Conservation (phyloP, 2,888 invertebrate species). For the Drosophila emarginata region DNA sequence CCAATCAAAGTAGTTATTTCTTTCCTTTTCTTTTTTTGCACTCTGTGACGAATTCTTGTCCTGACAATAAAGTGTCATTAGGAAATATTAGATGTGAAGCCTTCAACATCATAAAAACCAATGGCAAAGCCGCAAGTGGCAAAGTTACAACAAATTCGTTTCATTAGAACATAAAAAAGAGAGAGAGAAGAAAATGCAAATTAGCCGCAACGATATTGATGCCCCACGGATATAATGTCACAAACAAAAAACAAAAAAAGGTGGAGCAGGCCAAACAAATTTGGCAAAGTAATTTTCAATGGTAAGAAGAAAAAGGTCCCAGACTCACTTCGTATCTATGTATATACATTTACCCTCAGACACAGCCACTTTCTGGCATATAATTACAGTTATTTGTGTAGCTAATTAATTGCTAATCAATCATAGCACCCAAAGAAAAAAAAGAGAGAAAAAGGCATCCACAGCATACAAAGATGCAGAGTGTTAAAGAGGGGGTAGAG, state of each 20-base stretch:
- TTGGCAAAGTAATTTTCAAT: slow-evolving; percentile 64
- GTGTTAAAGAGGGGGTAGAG: not conserved
- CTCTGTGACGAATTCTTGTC: slow-evolving; percentile 72
- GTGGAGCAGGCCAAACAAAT: slow-evolving; percentile 45
- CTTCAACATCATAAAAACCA: slow-evolving; percentile 61
- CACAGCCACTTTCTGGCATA: slow-evolving; percentile 60
- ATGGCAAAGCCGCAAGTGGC: slow-evolving; percentile 57
- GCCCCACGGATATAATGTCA: slow-evolving; percentile 8
- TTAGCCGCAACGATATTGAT: slow-evolving; percentile 55
- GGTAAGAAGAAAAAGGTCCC: slow-evolving; percentile 32
- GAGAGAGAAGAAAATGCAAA: slow-evolving; percentile 69
- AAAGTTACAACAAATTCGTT: slow-evolving; percentile 72
- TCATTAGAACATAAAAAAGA: slow-evolving; percentile 71
- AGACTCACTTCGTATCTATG: slow-evolving; percentile 49
- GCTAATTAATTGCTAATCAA: slow-evolving; percentile 82
- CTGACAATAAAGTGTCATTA: slow-evolving; percentile 64
- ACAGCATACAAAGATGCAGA: slow-evolving; percentile 14
- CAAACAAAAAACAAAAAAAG: slow-evolving; percentile 46
- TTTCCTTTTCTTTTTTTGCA: slow-evolving; percentile 32
- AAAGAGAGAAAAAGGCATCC: slow-evolving; percentile 43
- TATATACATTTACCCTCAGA: not conserved
- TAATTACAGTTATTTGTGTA: slow-evolving; percentile 81
- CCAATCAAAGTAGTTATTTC: slow-evolving; percentile 34
- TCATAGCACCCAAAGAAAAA: slow-evolving; percentile 66
- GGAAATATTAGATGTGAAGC: slow-evolving; percentile 51